phyloP scores from a whole-genome alignment of 2,113 vertebrate genomes.

The Camelus dromedarius region DNA sequence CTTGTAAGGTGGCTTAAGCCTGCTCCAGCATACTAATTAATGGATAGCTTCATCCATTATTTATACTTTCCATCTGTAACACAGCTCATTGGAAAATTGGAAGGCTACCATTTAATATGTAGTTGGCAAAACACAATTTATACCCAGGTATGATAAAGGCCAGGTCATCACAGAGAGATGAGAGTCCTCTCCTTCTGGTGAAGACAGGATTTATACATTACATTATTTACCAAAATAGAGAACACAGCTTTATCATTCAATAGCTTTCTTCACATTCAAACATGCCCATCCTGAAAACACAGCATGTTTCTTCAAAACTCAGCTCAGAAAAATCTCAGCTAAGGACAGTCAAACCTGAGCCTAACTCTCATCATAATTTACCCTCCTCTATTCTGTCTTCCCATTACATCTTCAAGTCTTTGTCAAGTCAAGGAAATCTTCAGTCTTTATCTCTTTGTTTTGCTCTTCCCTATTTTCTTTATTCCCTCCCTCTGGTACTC shows the following conservation, averaged over 20 bases:
- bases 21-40: neutral
- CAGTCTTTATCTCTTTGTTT: neutral
- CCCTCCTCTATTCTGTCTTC: neutral
- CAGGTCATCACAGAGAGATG: neutral
- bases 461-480: neutral
- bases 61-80: neutral
- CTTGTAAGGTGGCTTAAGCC: neutral
- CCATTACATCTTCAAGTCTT: neutral
- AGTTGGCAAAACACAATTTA: neutral
- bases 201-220: neutral
- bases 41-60: neutral
- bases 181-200: neutral
- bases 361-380: neutral
- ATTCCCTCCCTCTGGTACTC: neutral
- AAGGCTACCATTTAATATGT: neutral
- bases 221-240: neutral
- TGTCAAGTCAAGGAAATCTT: neutral
- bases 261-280: neutral
- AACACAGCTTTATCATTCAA: neutral
- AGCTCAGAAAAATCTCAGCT: neutral
- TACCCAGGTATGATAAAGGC: neutral
- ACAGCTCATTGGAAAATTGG: neutral
- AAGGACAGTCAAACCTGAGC: neutral
- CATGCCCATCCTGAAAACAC: neutral
- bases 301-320: neutral